phyloP scores from a whole-genome alignment of 2,113 vertebrate genomes.

The Patagioenas fasciata region DNA sequence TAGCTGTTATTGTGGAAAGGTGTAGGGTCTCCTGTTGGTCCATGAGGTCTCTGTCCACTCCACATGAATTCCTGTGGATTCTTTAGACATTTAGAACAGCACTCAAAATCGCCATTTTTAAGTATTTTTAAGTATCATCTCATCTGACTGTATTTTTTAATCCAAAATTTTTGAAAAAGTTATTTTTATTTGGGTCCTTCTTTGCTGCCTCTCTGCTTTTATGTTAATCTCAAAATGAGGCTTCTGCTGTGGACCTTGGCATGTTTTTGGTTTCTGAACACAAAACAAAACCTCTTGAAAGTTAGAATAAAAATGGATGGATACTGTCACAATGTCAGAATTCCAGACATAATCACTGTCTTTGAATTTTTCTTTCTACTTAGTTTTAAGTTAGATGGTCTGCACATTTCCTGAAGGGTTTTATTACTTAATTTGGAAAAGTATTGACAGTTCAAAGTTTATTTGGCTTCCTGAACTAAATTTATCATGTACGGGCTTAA shows the following conservation, averaged over 20 bases:
- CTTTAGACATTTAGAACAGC: not conserved
- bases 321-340: not conserved
- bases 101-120: not conserved
- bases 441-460: slow-evolving; percentile 35
- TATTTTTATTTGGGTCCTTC: not conserved
- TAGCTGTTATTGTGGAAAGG: not conserved
- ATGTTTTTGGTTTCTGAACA: not conserved
- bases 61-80: not conserved
- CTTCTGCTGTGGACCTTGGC: not conserved
- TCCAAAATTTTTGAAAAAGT: not conserved
- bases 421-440: slow-evolving; percentile 7
- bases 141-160: not conserved
- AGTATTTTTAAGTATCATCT: not conserved
- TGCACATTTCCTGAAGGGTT: slow-evolving; percentile 17
- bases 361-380: slow-evolving; percentile 26
- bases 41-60: fast-evolving
- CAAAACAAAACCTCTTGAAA: not conserved
- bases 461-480: slow-evolving; percentile 24
- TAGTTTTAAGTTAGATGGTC: slow-evolving; percentile 40
- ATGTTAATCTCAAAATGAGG: not conserved
- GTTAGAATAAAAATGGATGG: not conserved
- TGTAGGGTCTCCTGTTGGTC: not conserved
- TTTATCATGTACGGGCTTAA: slow-evolving; percentile 45
- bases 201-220: not conserved
- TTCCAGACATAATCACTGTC: not conserved